Conservation (phyloP, 2,888 invertebrate species). For the Bellardia pandia region DNA sequence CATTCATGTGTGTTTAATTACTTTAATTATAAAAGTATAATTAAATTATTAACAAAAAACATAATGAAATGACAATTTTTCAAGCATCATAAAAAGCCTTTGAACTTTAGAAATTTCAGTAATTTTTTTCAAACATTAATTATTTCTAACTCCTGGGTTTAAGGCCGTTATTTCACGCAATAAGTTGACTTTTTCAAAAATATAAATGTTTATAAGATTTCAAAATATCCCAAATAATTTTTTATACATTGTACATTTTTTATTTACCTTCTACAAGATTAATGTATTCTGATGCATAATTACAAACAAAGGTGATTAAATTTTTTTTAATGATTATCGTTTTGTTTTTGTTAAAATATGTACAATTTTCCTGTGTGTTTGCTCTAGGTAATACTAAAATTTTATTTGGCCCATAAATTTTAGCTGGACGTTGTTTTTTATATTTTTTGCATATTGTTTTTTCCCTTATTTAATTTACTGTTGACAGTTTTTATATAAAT, state of each 20-base stretch:
- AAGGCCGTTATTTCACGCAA: constrained; percentile 15
- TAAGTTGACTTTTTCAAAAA: constrained; percentile 2
- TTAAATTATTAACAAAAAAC: neutral
- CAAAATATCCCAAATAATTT: neutral
- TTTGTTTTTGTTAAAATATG: neutral
- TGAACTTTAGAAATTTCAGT: constrained; percentile 6
- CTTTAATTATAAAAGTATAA: neutral
- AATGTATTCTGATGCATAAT: neutral
- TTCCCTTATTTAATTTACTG: constrained; percentile 62
- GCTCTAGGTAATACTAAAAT: constrained; percentile 69
- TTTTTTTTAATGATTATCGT: constrained; percentile 19
- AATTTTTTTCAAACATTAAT: neutral
- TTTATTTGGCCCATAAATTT: constrained; percentile 73
- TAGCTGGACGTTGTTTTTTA: constrained; percentile 9
- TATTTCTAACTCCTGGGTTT: neutral
- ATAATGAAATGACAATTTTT: constrained; percentile 12
- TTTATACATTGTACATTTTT: neutral
- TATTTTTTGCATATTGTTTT: constrained; percentile 37
- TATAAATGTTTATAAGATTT: neutral
- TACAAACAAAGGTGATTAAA: neutral
- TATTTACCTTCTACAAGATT: neutral
- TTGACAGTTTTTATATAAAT: constrained; percentile 70
- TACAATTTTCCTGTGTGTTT: neutral
- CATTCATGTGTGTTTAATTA: constrained; percentile 3
- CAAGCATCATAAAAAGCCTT: constrained; percentile 7